Evolutionary conservation across 2,113 vertebrate species (phyloP).

Genomic region (Apus apus): DNA sequence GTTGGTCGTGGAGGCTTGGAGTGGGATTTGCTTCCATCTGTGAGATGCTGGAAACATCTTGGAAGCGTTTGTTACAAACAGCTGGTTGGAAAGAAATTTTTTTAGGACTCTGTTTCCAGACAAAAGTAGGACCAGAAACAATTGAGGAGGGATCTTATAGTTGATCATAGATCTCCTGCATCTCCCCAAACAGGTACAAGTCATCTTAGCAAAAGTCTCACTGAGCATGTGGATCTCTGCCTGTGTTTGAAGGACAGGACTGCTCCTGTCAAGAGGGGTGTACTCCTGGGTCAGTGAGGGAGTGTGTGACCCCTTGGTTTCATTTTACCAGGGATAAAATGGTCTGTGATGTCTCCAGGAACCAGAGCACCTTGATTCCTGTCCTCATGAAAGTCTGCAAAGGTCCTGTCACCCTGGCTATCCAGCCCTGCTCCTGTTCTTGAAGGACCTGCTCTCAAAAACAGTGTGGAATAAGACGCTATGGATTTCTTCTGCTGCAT

Average conservation of each 20-base stretch:
- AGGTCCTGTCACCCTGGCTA: neutral
- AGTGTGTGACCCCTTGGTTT: neutral
- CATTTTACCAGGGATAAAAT: neutral
- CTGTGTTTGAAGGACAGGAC: neutral
- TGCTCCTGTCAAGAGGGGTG: neutral
- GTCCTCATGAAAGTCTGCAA: neutral
- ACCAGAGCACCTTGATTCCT: neutral
- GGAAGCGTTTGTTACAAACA: neutral
- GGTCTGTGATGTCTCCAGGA: neutral
- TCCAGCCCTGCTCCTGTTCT: rapidly evolving
- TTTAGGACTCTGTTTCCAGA: neutral
- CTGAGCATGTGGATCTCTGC: neutral
- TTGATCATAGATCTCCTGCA: neutral
- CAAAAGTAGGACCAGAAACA: neutral
- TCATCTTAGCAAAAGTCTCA: neutral
- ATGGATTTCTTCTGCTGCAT: neutral
- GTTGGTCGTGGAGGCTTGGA: neutral
- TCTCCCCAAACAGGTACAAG: neutral
- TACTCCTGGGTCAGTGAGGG: neutral
- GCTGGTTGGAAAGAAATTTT: neutral
- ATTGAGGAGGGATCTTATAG: neutral
- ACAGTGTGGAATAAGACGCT: neutral
- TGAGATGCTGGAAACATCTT: neutral
- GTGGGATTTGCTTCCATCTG: neutral
- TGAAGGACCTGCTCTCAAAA: neutral